Evolutionary conservation across 2,113 vertebrate species (phyloP), one percentile per base, ranked within the genome.

Genomic region (Polypterus senegalus): DNA sequence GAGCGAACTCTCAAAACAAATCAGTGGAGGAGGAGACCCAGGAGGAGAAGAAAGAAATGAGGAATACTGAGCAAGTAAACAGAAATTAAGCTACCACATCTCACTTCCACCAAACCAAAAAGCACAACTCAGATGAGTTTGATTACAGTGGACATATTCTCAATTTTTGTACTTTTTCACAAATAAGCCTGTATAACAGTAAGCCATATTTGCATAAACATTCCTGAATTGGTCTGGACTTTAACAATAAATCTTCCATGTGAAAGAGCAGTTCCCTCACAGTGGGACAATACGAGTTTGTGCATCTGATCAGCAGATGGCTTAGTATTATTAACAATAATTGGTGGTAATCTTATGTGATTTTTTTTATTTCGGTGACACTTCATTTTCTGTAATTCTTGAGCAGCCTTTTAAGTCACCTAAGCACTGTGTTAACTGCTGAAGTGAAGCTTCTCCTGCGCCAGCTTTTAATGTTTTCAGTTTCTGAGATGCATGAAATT

Each of bases 371-470:
- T 85, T 85, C 77, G 77, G 84, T 79, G 85, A 93, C 89, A 90
- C 87, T 89, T 91, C 76, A 81, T 91, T 90, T 88, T 91, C 83
- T 87, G 80, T 82, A 89, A 89, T 91, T 93, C 90, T 84, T 82
- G 75, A 78, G 74, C 77, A 79, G 77, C 81, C 84, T 86, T 80
- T 89, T 80, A 87, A 88, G 87, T 88, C 86, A 88, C 90, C 88
- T 89, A 87, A 89, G 80, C 67, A 68, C 58, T 71, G 81, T 72
- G 77, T 86, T 89, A 82, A 78, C 79, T 87, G 82, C 83, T 81
- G 84, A 76, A 74, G 77, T 8, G 74, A 84, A 83, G 78, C 75
- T 65, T 70, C 68, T 71, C 78, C 78, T 78, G 71, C 84, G 88
- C 83, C 81, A 91, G 70, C 69, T 80, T 78, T 82, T 87, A 90